Evolutionary conservation across 2,888 invertebrate genomes (phyloP), one percentile per base, ranked within the genome.

Genomic region (Drosophila austrosaltans): DNA sequence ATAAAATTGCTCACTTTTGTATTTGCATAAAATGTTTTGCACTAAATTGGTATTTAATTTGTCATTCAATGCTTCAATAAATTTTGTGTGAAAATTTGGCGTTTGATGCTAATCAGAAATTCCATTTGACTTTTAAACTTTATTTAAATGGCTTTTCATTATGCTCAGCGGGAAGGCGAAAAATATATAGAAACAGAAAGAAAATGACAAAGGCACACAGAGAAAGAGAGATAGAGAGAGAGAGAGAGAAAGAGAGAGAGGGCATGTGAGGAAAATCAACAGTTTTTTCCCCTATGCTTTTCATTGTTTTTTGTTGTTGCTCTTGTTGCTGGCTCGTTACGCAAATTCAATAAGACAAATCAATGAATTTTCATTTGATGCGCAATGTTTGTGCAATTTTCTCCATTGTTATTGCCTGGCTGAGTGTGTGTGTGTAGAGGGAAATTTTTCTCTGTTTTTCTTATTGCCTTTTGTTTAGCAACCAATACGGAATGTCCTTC

Each of bases 291-390:
- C 20, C 44, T 22, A 8, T n/a, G 1, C 8, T 48, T 48, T 48
- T 48, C 44, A 8, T 48, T 48, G 44, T 7, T 44, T 7, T 7
- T 20, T 56, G 20, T 36, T 22, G 20, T 39, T 57, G 36, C 39
- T 57, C 39, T 57, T 57, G 22, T 12, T 57, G 59, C 28, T 42
- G 57, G 10, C 42, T 59, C 59, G 42, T 66, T 32, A 25, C 48
- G 69, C 65, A 82, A 85, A 81, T 77, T 87, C 79, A 81, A 84
- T 81, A 75, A 79, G 82, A 84, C 82, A 83, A 48, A 82, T 83
- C 82, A 84, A 82, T 87, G 83, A 74, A 69, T 84, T 83, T 84
- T 84, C 69, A 79, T 84, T 78, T 84, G 67, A 78, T 76, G 81
- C 79, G 79, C 73, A 75, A 78, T 72, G 79, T 83, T 86, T 60